A percentile compares a stretch with the other conserved stretches of the same genome.
Conservation (phyloP, 2,888 invertebrate species). For the Mycalesis mineus region DNA sequence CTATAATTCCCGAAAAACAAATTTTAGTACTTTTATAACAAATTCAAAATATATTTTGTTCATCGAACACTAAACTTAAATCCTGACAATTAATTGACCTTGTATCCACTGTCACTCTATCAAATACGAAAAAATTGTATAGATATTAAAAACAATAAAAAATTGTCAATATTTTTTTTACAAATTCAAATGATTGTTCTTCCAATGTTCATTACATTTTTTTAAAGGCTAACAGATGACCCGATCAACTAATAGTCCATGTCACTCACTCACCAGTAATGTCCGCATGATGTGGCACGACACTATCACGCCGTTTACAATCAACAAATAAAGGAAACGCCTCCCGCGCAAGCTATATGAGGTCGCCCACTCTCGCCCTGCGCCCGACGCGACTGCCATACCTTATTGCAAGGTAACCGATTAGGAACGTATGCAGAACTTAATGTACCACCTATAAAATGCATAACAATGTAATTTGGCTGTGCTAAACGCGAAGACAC, state of each 20-base stretch:
- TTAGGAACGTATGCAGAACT: constrained; percentile 49
- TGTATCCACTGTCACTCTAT: too few relatives aligned
- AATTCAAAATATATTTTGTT: too few relatives aligned
- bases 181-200: too few relatives aligned
- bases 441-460: constrained; percentile 40
- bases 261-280: constrained; percentile 64
- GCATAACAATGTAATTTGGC: constrained; percentile 57
- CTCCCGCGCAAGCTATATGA: constrained; percentile 73
- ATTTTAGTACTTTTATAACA: too few relatives aligned
- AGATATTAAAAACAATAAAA: not conserved
- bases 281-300: constrained; percentile 72
- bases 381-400: constrained; percentile 69
- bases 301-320: constrained; percentile 68
- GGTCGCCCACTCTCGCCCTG: constrained; percentile 76
- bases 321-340: constrained; percentile 73
- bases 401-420: constrained; percentile 72
- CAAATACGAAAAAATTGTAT: not conserved
- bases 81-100: too few relatives aligned
- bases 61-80: too few relatives aligned
- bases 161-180: not conserved
- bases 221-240: constrained; percentile 27
- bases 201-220: not conserved
- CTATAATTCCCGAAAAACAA: too few relatives aligned
- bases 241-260: constrained; percentile 41
- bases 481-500: constrained; percentile 56